These are phyloP conservation scores for Bombus cullumanus DNA, from an alignment of 1,140 invertebrate genomes.

Conservation along the genomic window DNA sequence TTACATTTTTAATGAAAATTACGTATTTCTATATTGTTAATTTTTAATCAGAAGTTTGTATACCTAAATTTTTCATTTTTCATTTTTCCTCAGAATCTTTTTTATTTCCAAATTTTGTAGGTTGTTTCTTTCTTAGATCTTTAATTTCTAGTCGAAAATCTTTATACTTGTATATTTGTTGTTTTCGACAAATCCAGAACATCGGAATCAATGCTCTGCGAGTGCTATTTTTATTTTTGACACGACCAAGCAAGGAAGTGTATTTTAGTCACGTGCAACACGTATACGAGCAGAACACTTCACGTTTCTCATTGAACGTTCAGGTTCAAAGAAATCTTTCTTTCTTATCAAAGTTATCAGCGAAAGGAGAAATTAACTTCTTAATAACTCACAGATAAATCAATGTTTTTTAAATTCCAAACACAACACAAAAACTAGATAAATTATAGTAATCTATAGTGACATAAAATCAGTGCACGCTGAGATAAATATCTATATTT, in stretches of 20 bases:
- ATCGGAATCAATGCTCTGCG: neutral
- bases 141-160: neutral
- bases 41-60: no score
- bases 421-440: no score
- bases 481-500: neutral
- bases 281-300: constrained; percentile 33
- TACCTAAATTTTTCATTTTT: no score
- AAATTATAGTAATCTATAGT: neutral
- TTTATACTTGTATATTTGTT: neutral
- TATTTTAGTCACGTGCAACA: constrained; percentile 57
- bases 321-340: neutral
- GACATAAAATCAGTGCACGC: neutral
- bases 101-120: no score
- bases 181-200: neutral
- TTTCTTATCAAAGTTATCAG: constrained; percentile 4
- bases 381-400: no score
- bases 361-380: neutral
- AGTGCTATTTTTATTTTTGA: constrained; percentile 49
- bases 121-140: neutral
- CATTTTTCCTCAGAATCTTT: no score
- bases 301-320: neutral
- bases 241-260: constrained; percentile 54
- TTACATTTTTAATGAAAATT: no score
- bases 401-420: neutral
- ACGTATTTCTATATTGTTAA: no score